Evolutionary conservation across 2,113 vertebrate species (phyloP).

Genomic region (Heloderma charlesbogerti): DNA sequence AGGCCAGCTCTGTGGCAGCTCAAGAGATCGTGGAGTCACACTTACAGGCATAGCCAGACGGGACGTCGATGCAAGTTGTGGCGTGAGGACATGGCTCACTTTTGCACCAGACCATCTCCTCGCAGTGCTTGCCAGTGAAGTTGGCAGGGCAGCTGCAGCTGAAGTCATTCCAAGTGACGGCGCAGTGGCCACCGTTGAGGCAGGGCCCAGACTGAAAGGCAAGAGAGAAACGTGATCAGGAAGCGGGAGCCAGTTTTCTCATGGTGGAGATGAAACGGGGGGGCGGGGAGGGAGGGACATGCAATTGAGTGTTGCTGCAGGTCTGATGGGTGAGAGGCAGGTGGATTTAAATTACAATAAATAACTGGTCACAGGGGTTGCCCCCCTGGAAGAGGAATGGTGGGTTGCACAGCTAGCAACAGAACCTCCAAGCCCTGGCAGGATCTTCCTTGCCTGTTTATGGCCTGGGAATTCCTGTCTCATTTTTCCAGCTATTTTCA

Average conservation of each 20-base stretch:
- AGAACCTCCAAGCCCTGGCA: neutral
- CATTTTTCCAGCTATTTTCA: neutral
- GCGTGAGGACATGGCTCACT: conserved; percentile 81
- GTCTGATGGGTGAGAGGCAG: neutral
- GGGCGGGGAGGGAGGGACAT: neutral
- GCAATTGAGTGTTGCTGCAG: neutral
- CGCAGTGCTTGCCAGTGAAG: conserved; percentile 87
- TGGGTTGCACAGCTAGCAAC: neutral
- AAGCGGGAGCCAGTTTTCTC: neutral
- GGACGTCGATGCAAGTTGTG: conserved; percentile 84
- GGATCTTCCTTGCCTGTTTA: neutral
- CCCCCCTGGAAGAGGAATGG: neutral
- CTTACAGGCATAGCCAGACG: conserved; percentile 94
- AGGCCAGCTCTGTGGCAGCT: no score
- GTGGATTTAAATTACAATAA: neutral
- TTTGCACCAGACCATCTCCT: conserved; percentile 90
- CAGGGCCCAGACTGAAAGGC: conserved; percentile 85
- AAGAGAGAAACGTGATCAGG: conserved; percentile 25
- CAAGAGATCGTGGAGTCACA: neutral
- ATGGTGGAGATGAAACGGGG: neutral
- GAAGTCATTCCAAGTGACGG: conserved; percentile 95
- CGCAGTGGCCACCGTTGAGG: conserved; percentile 86
- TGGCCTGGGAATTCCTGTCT: no score
- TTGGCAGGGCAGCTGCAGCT: conserved; percentile 85
- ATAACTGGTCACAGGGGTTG: neutral